Percentiles rank a stretch among this genome's conserved stretches.
Evolutionary conservation across 1,140 invertebrate species (phyloP).

Genomic region (Dendrolimus punctatus): DNA sequence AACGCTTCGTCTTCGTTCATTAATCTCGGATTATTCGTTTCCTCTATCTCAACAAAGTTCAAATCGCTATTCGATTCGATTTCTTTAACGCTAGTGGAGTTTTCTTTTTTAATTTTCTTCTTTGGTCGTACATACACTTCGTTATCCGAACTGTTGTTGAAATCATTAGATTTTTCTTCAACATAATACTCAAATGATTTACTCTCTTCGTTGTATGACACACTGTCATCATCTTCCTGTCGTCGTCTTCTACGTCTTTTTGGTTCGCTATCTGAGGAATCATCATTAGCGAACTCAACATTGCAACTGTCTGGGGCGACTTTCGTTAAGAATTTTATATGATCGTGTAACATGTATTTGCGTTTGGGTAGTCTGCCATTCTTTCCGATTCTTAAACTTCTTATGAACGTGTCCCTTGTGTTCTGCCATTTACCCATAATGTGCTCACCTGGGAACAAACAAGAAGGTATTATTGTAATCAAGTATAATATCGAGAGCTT

Average conservation of each 20-base stretch:
- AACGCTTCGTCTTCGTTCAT: constrained; percentile 67
- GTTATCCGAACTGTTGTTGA: neutral
- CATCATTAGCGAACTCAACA: neutral
- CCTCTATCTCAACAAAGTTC: constrained; percentile 40
- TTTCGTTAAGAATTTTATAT: constrained; percentile 47
- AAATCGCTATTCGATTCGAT: constrained; percentile 21
- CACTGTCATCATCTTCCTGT: too few species aligned
- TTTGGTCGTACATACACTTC: neutral
- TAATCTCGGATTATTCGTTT: constrained; percentile 35
- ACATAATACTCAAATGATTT: neutral
- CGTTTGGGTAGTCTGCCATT: constrained; percentile 30
- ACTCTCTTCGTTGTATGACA: too few species aligned
- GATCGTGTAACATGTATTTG: constrained; percentile 45
- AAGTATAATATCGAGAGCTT: too few species aligned
- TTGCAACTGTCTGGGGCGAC: constrained; percentile 19
- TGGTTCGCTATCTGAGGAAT: constrained; percentile 2
- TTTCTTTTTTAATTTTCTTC: constrained; percentile 3
- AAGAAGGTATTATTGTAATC: neutral
- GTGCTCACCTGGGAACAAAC: constrained; percentile 40
- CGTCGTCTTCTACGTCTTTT: constrained; percentile 6
- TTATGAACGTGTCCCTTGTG: constrained; percentile 51
- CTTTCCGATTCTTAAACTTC: constrained; percentile 39
- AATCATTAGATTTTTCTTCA: constrained; percentile 1
- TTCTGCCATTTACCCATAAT: constrained; percentile 57
- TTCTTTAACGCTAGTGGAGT: neutral